phyloP scores from a whole-genome alignment of 1,140 invertebrate species.

The Trachelipus rathkii region DNA sequence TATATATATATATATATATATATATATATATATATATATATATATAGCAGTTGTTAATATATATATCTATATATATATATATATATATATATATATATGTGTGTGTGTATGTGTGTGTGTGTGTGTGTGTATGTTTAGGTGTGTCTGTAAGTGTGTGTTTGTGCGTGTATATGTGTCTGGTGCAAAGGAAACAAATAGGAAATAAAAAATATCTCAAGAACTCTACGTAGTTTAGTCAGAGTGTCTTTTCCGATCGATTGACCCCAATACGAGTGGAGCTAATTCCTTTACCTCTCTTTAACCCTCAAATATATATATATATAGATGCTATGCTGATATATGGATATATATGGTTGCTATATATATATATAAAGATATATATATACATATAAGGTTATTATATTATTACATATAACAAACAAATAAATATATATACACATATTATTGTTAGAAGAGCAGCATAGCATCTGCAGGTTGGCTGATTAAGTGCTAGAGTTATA shows the following conservation, averaged over 20 bases:
- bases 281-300: slow-evolving; percentile 45
- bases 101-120: not conserved
- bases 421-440: too few species aligned
- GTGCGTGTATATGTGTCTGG: not conserved
- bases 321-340: too few species aligned
- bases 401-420: too few species aligned
- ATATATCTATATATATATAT: slow-evolving; percentile 5
- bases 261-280: slow-evolving; percentile 45
- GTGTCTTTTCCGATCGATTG: slow-evolving; percentile 39
- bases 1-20: slow-evolving; percentile 14
- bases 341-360: too few species aligned
- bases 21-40: slow-evolving; percentile 10
- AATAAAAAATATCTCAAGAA: not conserved
- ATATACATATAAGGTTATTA: slow-evolving; percentile 5
- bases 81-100: slow-evolving; percentile 13
- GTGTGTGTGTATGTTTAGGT: not conserved
- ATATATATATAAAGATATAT: not conserved
- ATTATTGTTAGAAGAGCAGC: too few species aligned
- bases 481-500: too few species aligned
- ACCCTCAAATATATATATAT: too few species aligned
- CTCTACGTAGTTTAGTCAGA: slow-evolving; percentile 44
- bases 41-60: too few species aligned
- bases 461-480: too few species aligned
- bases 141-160: not conserved
- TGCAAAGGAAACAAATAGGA: not conserved